These are phyloP conservation scores for Crotalus viridis DNA, from an alignment of 2,113 vertebrate species.

Conservation along the genomic window DNA sequence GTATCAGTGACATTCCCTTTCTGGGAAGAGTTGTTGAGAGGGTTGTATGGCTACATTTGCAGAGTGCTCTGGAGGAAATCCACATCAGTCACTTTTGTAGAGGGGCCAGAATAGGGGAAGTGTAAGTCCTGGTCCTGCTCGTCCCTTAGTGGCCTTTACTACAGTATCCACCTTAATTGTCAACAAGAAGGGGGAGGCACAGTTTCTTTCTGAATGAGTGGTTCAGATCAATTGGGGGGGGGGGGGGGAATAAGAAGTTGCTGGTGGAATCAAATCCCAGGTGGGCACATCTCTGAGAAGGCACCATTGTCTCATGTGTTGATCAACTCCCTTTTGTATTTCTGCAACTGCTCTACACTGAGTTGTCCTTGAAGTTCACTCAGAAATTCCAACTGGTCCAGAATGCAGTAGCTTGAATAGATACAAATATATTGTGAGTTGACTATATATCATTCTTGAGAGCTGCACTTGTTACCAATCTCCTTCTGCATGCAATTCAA, in stretches of 20 bases:
- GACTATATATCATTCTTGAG: not conserved
- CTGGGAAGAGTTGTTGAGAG: not conserved
- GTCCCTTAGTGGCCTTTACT: not conserved
- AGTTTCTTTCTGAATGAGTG: not conserved
- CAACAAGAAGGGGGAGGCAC: not conserved
- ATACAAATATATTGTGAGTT: not conserved
- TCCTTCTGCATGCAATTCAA: not conserved
- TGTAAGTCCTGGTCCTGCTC: not conserved
- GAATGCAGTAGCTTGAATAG: not conserved
- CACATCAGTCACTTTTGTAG: not conserved
- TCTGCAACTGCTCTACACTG: not conserved
- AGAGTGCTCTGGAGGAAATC: not conserved
- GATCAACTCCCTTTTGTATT: not conserved
- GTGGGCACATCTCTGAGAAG: not conserved
- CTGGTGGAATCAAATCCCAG: not conserved
- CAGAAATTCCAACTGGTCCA: not conserved
- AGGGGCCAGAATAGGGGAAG: not conserved
- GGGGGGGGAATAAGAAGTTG: not conserved
- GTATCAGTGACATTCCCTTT: not conserved
- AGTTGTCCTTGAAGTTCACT: not conserved
- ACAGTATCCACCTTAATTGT: not conserved
- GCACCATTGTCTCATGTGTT: not conserved
- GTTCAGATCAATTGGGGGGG: not conserved
- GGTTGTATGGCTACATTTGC: not conserved
- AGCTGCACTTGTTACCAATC: not conserved